Evolutionary conservation across 2,888 invertebrate species (phyloP), one percentile per base, ranked within the genome.

Genomic region (Cotesia congregata): DNA sequence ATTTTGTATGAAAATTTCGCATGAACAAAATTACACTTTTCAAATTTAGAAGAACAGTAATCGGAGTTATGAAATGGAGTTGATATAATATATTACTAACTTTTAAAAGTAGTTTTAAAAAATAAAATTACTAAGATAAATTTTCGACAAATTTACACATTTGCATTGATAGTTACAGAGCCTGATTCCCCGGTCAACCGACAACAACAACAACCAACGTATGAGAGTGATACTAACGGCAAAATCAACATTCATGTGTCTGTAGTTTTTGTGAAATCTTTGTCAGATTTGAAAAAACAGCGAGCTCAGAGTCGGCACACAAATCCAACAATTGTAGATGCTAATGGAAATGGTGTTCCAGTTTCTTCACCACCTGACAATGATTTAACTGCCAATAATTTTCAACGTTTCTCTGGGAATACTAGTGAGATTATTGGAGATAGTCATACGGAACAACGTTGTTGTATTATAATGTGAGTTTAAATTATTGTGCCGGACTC

Each of bases 211-310:
- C 88, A 86, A 83, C 85, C 87, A 80, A 85, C 86, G 84, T 93
- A 94, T 90, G 93, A 94, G 90, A 91, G 90, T 80, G 92, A 92
- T 87, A 92, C 94, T 91, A 96, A 96, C 91, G 95, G 95, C 89
- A 96, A 96, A 92, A 95, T 95, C 91, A 95, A 95, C 92, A 95
- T 95, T 90, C 95, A 94, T 92, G 95, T 95, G 89, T 95, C 95
- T 89, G 93, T 93, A 78, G 93, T 93, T 77, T 95, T 95, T 90
- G 94, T 95, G 91, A 96, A 94, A 83, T 97, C 97, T 72, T 92
- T 98, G 84, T 95, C 97, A 74, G 97, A 98, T 90, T 91, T 98
- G 89, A 98, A 98, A 91, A 97, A 97, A 90, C 97, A 97, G 88
- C 92, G 98, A 81, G 93, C 96, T 80, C 95, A 95, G 85, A 95